A percentile compares a stretch with the other conserved stretches of the same genome.
Conservation (phyloP, 2,888 invertebrate species). For the Drosophila seclusa region DNA sequence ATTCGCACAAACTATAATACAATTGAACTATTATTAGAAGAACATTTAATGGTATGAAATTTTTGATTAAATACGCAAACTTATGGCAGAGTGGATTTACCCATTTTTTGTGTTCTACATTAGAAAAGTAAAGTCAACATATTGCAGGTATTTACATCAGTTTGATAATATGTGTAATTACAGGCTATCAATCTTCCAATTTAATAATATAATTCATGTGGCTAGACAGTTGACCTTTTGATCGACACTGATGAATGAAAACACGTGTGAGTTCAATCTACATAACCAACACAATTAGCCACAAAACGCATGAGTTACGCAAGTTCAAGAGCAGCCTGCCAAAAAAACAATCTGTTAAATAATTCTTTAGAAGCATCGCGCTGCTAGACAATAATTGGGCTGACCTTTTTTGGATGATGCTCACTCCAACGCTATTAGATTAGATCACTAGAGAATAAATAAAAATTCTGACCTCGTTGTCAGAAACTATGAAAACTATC, state of each 20-base stretch:
- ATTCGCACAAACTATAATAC: neutral
- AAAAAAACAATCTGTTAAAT: constrained; percentile 45
- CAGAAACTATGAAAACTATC: constrained; percentile 30
- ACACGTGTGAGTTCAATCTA: constrained; percentile 7
- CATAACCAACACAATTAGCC: constrained; percentile 14
- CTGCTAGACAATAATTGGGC: constrained; percentile 52
- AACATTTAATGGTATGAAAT: neutral
- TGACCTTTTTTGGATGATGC: constrained; percentile 36
- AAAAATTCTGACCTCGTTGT: constrained; percentile 43
- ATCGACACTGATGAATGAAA: constrained; percentile 3
- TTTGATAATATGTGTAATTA: neutral
- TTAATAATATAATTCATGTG: neutral
- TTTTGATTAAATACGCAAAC: constrained; percentile 7
- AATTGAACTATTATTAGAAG: constrained; percentile 24
- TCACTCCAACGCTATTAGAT: constrained; percentile 57
- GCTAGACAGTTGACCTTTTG: constrained; percentile 28
- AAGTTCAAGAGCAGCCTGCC: constrained; percentile 66
- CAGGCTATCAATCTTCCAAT: neutral
- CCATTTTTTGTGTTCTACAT: neutral
- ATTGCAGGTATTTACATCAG: neutral
- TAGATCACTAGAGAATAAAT: constrained; percentile 8
- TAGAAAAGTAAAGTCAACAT: neutral
- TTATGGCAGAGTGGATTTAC: neutral
- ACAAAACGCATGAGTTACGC: constrained; percentile 48
- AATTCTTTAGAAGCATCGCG: constrained; percentile 19